These are phyloP conservation scores for Caretta caretta DNA, from an alignment of 2,113 vertebrate species.

Conservation along the genomic window DNA sequence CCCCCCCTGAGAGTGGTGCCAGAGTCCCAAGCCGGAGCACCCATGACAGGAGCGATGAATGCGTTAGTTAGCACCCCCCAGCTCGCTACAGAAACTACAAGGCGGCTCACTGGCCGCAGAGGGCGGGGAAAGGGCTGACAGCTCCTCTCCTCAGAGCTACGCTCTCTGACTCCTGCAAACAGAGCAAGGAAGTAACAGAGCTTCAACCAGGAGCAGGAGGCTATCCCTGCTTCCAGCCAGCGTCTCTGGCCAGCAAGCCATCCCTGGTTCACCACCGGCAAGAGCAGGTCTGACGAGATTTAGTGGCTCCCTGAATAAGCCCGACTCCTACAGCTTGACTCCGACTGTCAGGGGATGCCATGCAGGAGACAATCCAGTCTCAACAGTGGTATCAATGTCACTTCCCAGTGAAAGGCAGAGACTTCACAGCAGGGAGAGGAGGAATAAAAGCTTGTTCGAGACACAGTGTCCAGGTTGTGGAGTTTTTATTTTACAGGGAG, in stretches of 20 bases:
- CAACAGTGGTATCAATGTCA: background rate
- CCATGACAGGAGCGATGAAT: background rate
- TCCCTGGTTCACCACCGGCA: background rate
- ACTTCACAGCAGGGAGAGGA: background rate
- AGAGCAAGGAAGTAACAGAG: background rate
- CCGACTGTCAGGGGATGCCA: background rate
- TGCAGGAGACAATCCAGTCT: background rate
- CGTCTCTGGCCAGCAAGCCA: background rate
- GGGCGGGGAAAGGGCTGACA: background rate
- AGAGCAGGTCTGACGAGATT: background rate
- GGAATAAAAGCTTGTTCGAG: background rate
- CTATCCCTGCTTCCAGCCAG: background rate
- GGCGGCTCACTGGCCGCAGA: background rate
- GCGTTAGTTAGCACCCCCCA: background rate
- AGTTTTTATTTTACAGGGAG: background rate
- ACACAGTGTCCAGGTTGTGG: background rate
- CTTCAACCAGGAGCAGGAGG: background rate
- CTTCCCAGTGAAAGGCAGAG: background rate
- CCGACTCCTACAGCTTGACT: background rate
- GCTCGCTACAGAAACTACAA: background rate
- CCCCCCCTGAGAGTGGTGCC: fast-evolving
- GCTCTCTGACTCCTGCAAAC: background rate
- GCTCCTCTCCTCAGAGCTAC: background rate
- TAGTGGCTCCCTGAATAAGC: background rate
- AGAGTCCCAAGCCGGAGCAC: too few species aligned